Percentiles rank a stretch among this genome's conserved stretches.
phyloP scores from a whole-genome alignment of 2,113 vertebrate species.

The Nibea albiflora region DNA sequence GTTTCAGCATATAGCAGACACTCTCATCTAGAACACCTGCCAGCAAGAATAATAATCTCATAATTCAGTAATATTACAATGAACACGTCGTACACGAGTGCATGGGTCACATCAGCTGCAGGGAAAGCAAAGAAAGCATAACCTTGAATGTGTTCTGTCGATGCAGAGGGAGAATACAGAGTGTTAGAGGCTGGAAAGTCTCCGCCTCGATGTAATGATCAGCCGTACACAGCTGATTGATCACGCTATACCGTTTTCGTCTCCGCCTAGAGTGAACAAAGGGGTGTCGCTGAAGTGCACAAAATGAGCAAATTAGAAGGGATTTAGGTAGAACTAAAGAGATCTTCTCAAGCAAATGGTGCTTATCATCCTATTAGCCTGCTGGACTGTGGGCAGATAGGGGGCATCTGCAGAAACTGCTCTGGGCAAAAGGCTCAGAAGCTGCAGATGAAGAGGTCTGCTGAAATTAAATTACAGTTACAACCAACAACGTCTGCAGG shows the following conservation, averaged over 20 bases:
- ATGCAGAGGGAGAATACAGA: neutral
- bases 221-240: constrained; percentile 54
- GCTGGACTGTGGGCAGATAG: constrained; percentile 44
- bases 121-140: neutral
- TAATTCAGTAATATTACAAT: constrained; percentile 22
- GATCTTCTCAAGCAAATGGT: constrained; percentile 64
- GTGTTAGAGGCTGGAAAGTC: neutral
- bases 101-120: constrained; percentile 8
- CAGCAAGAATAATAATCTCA: constrained; percentile 11
- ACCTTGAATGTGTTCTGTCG: neutral
- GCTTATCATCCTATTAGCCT: constrained; percentile 69
- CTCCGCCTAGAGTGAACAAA: constrained; percentile 58
- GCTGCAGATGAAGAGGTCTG: constrained; percentile 15
- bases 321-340: constrained; percentile 66
- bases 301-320: constrained; percentile 60
- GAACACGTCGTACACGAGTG: neutral
- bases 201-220: constrained; percentile 16
- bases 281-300: constrained; percentile 16
- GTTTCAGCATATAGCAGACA: neutral
- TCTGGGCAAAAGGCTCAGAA: constrained; percentile 6
- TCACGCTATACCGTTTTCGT: constrained; percentile 41
- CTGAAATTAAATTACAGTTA: constrained; percentile 39
- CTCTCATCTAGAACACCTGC: constrained; percentile 25
- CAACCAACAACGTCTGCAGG: constrained; percentile 9
- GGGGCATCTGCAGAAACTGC: constrained; percentile 40